phyloP scores from a whole-genome alignment of 1,140 invertebrate genomes.

The Aphelenchoides avenae region DNA sequence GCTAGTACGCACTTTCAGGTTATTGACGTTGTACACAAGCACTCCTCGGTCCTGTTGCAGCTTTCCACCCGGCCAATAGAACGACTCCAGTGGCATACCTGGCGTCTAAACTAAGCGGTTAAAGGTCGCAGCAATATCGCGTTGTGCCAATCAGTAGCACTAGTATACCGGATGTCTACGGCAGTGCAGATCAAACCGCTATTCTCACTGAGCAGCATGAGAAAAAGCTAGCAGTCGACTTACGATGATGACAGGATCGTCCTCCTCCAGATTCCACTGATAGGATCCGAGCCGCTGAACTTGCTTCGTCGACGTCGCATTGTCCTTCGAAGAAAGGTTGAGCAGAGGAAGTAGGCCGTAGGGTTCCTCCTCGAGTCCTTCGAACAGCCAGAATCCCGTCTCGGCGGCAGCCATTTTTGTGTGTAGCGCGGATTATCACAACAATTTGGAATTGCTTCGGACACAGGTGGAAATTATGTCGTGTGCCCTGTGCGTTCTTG shows the following conservation, averaged over 20 bases:
- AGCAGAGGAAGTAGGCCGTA: conserved; percentile 54
- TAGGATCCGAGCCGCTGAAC: conserved; percentile 56
- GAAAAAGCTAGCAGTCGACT: too few species aligned
- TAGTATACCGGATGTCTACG: conserved; percentile 1
- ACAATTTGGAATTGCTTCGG: too few species aligned
- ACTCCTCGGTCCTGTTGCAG: conserved; percentile 55
- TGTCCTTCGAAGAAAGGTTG: conserved; percentile 49
- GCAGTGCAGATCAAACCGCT: conserved; percentile 2
- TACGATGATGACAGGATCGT: conserved; percentile 58
- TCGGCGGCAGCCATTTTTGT: neutral
- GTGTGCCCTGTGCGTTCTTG: too few species aligned
- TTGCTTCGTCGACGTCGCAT: conserved; percentile 56
- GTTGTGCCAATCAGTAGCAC: neutral
- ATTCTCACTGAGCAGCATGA: neutral
- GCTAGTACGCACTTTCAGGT: conserved; percentile 48
- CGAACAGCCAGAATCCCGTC: conserved; percentile 57
- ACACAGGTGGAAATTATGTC: too few species aligned
- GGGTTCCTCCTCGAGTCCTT: conserved; percentile 52
- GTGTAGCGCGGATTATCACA: too few species aligned
- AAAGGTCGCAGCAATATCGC: neutral
- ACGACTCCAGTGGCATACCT: conserved; percentile 52
- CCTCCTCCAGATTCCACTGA: conserved; percentile 56
- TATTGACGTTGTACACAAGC: conserved; percentile 58
- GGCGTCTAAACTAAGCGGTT: conserved; percentile 43
- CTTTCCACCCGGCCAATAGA: conserved; percentile 56